These are phyloP conservation scores for Eucera pruinosa DNA, from an alignment of 2,888 invertebrate species.

Conservation along the genomic window DNA sequence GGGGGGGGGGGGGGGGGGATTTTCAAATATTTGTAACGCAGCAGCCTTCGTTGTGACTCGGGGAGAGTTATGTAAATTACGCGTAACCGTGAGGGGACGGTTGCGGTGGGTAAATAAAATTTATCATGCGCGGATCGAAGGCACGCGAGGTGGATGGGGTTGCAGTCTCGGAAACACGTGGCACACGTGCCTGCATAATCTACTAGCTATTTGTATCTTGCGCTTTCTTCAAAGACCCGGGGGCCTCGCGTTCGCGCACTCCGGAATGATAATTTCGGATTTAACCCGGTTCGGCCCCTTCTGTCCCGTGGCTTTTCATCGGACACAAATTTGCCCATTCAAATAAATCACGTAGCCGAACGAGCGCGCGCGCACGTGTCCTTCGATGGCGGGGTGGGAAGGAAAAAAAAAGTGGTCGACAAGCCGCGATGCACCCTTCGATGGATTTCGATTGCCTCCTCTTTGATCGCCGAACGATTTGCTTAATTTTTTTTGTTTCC, in stretches of 20 bases:
- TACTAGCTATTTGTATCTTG: constrained; percentile 54
- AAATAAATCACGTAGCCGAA: constrained; percentile 61
- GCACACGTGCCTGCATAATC: constrained; percentile 62
- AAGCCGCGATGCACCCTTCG: constrained; percentile 6
- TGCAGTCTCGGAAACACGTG: constrained; percentile 55
- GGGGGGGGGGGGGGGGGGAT: too few species aligned
- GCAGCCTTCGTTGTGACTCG: neutral
- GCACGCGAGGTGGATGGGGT: constrained; percentile 23
- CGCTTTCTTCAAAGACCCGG: constrained; percentile 54
- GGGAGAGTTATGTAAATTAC: constrained; percentile 45
- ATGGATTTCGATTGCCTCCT: constrained; percentile 37
- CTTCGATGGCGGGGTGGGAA: too few species aligned
- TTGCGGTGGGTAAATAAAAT: constrained; percentile 53
- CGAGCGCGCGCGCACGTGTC: constrained; percentile 54
- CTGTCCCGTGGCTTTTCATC: constrained; percentile 40
- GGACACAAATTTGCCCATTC: constrained; percentile 64
- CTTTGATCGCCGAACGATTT: constrained; percentile 10
- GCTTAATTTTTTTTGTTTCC: too few species aligned
- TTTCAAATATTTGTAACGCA: neutral
- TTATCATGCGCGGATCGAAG: constrained; percentile 50
- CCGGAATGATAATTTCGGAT: constrained; percentile 62
- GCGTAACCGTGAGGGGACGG: neutral
- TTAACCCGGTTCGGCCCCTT: constrained; percentile 38
- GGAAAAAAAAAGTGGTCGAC: constrained; percentile 15
- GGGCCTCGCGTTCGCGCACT: constrained; percentile 26